Evolutionary conservation across 2,888 invertebrate species (phyloP), one percentile per base, ranked within the genome.

Genomic region (Baronia brevicornis): DNA sequence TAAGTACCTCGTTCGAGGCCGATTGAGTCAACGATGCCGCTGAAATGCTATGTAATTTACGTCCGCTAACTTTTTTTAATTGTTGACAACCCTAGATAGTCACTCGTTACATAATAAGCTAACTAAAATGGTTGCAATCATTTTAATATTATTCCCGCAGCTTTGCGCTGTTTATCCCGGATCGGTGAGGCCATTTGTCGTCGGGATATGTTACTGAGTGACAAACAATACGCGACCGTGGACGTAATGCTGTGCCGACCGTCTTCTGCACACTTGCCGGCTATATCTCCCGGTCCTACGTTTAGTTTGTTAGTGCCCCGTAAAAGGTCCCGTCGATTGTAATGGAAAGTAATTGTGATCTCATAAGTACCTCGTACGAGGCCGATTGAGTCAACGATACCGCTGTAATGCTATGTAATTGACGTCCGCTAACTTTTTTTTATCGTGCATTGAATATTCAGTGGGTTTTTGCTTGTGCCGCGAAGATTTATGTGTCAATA

Each of bases 261-360:
- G 43, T 37, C 41, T 41, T 36, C 41, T 41, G 46, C 51, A 47
- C 44, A 43, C 33, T 28, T 41, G 41, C 35, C 45, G 26, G 29
- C 41, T 48, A 39, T 33, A 39, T 48, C 44, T 43, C 36, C 44
- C 39, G 34, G 42, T 34, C 40, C 31, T 33, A 60, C n/a, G n/a
- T n/a, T 28, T 66, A 65, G 62, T 62, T 61, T 63, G 63, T 68
- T 61, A 65, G 51, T 53, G 37, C 57, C 75, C 69, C 63, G 77
- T 75, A 73, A 74, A 72, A 78, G 70, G 57, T 54, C 54, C 43
- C 45, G 41, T 60, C 52, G 67, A 68, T 72, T 74, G 74, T 79
- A 79, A 78, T 73, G 70, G 66, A 65, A 65, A 68, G 74, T 79
- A 78, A 79, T 80, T 79, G 77, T 79, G 71, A 74, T 66, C 72